These are phyloP conservation scores for Buathra laborator DNA, from an alignment of 2,888 invertebrate species.

Conservation along the genomic window DNA sequence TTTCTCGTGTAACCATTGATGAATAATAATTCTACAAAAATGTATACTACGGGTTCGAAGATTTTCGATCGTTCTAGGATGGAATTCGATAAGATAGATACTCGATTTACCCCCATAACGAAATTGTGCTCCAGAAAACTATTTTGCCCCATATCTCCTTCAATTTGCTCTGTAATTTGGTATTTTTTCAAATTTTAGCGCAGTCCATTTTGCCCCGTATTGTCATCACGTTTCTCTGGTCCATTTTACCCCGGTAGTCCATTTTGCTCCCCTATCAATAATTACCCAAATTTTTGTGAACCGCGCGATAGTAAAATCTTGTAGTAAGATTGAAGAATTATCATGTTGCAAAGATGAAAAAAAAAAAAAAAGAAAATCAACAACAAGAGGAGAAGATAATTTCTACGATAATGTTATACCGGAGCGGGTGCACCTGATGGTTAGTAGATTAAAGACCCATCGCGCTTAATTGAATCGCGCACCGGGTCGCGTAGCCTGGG, in stretches of 20 bases:
- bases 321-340: constrained; percentile 43
- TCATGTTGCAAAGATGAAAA: constrained; percentile 7
- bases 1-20: too few relatives aligned
- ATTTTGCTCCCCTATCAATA: neutral
- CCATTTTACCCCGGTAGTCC: neutral
- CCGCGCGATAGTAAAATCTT: neutral
- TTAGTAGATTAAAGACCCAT: constrained; percentile 65
- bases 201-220: too few relatives aligned
- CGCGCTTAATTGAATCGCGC: constrained; percentile 63
- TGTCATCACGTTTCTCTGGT: too few relatives aligned
- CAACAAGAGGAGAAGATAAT: constrained; percentile 44
- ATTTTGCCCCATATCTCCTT: too few relatives aligned
- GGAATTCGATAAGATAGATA: too few relatives aligned
- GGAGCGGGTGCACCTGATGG: constrained; percentile 57
- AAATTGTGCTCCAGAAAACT: too few relatives aligned
- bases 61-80: too few relatives aligned
- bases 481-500: constrained; percentile 31
- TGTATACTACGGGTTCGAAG: too few relatives aligned
- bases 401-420: constrained; percentile 53
- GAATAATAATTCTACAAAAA: too few relatives aligned
- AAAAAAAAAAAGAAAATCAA: constrained; percentile 46
- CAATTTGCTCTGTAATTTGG: too few relatives aligned
- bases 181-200: too few relatives aligned
- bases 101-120: too few relatives aligned
- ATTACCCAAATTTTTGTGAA: constrained; percentile 26